Evolutionary conservation across 2,797 vertebrate genomes (phyloP), one percentile per base, ranked within the genome.

Genomic region (Enteromius unitaeniatus): DNA sequence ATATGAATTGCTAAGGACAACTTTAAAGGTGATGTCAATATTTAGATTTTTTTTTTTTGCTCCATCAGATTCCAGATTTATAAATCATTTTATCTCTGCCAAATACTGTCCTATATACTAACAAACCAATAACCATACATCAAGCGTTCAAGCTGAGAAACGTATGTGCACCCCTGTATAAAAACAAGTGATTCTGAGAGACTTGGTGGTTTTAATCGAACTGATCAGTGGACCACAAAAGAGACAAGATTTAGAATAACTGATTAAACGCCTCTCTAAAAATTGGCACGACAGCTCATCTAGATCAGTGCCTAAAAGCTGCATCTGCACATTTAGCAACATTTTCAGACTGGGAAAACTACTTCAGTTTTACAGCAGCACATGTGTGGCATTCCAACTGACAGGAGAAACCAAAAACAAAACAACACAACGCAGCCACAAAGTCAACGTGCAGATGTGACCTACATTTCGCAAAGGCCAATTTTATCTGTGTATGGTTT

Each of bases 221-320:
- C n/a, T n/a, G 53, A 49, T 45, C 6, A n/a, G 37, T 23, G 34
- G 21, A 26, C 53, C 40, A 49, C 55, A 49, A 80, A 26, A 65
- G 78, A 21, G 21, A n/a, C 45, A 14, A 14, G 15, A 85, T 31
- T 3, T 76, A 77, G 58, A 76, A 47, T 42, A 88, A 86, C 21
- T 42, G 69, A 78, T 70, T 55, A 82, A 73, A 23, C 26, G 34
- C 74, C 15, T 19, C 69, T 84, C 72, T 74, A 34, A 17, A 89
- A 87, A 85, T 21, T n/a, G 49, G 37, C 53, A 40, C 28, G 58
- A 70, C 84, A 78, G 84, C 53, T 84, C 74, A 87, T 85, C 40
- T 76, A 45, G 68, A 69, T 14, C n/a, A 68, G 1, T 45, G 62
- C 40, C 79, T 84, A 58, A 0, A 34, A 26, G 68, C 67, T 86